These are phyloP conservation scores for Gobio gobio DNA, from an alignment of 2,113 vertebrate genomes.

Conservation along the genomic window DNA sequence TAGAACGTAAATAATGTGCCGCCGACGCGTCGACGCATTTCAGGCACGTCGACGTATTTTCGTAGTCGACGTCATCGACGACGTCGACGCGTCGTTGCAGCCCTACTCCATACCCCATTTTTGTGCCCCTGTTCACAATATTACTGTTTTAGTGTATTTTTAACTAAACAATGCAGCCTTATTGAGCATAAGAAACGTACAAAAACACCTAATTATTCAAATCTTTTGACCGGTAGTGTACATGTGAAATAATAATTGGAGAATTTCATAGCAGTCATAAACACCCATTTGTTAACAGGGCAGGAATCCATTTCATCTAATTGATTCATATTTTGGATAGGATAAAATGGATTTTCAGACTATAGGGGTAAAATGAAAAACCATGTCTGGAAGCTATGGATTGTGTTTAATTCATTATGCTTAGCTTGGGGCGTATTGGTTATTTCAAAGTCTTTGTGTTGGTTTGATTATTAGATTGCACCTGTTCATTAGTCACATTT, in stretches of 20 bases:
- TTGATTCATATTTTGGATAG: conserved; percentile 12
- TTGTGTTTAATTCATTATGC: neutral
- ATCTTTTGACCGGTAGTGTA: neutral
- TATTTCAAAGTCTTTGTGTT: conserved; percentile 25
- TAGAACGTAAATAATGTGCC: no score
- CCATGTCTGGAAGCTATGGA: conserved; percentile 18
- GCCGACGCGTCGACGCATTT: no score
- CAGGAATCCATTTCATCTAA: conserved; percentile 4
- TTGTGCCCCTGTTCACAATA: no score
- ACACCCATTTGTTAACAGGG: conserved; percentile 13
- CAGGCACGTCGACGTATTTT: no score
- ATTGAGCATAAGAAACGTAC: neutral
- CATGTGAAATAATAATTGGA: conserved; percentile 7
- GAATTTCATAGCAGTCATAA: neutral
- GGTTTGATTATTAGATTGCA: conserved; percentile 23
- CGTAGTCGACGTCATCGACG: no score
- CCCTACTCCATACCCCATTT: no score
- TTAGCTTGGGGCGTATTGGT: conserved; percentile 33
- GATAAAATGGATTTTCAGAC: neutral
- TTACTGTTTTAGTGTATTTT: neutral
- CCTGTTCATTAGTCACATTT: conserved; percentile 35
- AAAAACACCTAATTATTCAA: neutral
- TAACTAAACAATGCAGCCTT: neutral
- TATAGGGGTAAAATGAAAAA: conserved; percentile 15
- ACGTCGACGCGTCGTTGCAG: no score